A percentile compares a stretch with the other conserved stretches of the same genome.
These are phyloP conservation scores for Poeciliopsis retropinna DNA, from an alignment of 2,113 vertebrate genomes.

Conservation along the genomic window DNA sequence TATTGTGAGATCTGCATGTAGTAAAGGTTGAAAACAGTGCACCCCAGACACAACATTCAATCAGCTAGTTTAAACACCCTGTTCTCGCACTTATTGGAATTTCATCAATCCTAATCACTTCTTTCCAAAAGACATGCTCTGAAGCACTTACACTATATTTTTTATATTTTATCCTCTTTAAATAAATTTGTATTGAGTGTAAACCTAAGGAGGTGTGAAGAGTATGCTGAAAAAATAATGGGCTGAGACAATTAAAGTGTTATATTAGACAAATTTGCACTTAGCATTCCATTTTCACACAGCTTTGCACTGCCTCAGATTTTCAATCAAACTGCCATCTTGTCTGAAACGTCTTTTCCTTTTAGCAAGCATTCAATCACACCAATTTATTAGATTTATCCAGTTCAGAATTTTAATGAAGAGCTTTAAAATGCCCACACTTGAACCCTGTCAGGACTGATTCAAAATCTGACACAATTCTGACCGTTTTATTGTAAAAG, in stretches of 20 bases:
- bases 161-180: not conserved
- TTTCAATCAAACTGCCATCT: not conserved
- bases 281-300: not conserved
- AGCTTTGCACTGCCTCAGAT: not conserved
- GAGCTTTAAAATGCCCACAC: constrained; percentile 7
- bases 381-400: not conserved
- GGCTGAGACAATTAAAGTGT: not conserved
- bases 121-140: not conserved
- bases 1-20: too few species aligned
- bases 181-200: not conserved
- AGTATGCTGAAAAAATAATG: not conserved
- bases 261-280: not conserved
- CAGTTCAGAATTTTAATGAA: not conserved
- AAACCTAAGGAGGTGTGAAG: not conserved
- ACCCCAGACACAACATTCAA: too few species aligned
- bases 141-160: not conserved
- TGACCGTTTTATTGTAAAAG: not conserved
- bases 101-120: not conserved
- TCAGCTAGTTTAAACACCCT: too few species aligned
- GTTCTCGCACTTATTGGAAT: too few species aligned
- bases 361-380: not conserved
- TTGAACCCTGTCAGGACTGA: not conserved
- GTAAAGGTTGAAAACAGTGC: too few species aligned
- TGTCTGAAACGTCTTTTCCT: not conserved
- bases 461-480: constrained; percentile 14